These are phyloP conservation scores for Okapia johnstoni DNA, from an alignment of 2,113 vertebrate genomes.

Conservation along the genomic window DNA sequence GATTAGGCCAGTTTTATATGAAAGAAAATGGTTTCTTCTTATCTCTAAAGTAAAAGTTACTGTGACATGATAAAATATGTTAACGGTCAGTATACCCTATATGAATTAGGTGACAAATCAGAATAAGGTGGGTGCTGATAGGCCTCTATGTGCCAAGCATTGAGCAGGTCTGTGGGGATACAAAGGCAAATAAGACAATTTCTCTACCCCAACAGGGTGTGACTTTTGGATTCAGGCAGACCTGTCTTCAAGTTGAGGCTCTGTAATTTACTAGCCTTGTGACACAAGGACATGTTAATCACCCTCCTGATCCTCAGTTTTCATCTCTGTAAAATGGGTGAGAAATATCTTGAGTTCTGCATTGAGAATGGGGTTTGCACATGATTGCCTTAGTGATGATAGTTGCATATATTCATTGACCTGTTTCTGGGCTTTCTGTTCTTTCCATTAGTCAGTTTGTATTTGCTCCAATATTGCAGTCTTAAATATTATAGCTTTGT, in stretches of 20 bases:
- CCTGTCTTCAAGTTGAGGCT: neutral
- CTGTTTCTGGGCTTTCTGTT: neutral
- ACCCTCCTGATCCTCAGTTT: neutral
- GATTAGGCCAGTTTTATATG: neutral
- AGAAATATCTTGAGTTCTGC: neutral
- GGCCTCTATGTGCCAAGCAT: neutral
- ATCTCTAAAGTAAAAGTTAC: neutral
- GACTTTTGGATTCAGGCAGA: neutral
- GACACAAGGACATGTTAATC: neutral
- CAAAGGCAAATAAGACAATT: neutral
- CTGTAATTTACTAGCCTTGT: neutral
- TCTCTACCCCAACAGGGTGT: neutral
- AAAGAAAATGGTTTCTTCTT: neutral
- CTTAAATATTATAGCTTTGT: neutral
- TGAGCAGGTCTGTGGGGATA: neutral
- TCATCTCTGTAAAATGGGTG: neutral
- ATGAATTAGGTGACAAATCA: neutral
- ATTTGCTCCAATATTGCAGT: neutral
- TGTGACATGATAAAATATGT: neutral
- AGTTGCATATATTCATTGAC: neutral
- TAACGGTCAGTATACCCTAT: neutral
- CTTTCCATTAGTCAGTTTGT: neutral
- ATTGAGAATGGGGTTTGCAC: neutral
- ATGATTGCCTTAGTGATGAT: neutral
- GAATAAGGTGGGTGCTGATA: neutral